phyloP scores from a whole-genome alignment of 1,140 invertebrate genomes.

The Cydia amplana region DNA sequence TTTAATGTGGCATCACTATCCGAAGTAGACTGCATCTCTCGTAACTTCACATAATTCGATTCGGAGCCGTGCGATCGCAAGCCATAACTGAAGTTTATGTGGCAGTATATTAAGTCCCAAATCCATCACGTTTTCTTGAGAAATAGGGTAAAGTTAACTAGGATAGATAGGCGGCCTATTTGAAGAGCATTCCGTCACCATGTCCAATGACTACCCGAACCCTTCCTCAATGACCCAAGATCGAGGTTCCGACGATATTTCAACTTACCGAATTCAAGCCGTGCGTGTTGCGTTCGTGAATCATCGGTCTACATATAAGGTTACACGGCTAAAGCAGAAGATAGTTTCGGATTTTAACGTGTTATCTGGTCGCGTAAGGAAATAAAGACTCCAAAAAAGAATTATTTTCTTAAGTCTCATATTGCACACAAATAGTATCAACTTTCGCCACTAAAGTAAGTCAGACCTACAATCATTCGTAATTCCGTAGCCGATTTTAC shows the following conservation, averaged over 20 bases:
- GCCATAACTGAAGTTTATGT: conserved; percentile 31
- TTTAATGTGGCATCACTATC: conserved; percentile 6
- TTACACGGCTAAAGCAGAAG: neutral
- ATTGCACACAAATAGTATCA: too few relatives aligned
- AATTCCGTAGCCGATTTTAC: too few relatives aligned
- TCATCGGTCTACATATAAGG: conserved; percentile 3
- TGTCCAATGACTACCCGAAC: conserved; percentile 13
- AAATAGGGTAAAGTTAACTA: conserved; percentile 33
- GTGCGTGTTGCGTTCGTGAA: neutral
- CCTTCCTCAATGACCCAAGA: conserved; percentile 27
- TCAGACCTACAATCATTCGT: too few relatives aligned
- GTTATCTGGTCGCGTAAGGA: neutral
- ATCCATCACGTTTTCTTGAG: conserved; percentile 30
- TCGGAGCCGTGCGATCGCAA: neutral
- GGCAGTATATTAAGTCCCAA: conserved; percentile 31
- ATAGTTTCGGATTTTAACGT: too few relatives aligned
- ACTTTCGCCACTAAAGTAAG: too few relatives aligned
- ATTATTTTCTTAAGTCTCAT: neutral
- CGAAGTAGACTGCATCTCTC: neutral
- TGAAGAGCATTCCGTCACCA: conserved; percentile 24
- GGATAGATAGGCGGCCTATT: conserved; percentile 20
- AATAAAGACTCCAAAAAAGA: neutral
- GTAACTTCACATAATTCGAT: neutral
- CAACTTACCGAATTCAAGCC: conserved; percentile 28
- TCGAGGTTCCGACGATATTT: conserved; percentile 5